Conservation (phyloP, 2,888 invertebrate species). For the Dryobotodes eremita region DNA sequence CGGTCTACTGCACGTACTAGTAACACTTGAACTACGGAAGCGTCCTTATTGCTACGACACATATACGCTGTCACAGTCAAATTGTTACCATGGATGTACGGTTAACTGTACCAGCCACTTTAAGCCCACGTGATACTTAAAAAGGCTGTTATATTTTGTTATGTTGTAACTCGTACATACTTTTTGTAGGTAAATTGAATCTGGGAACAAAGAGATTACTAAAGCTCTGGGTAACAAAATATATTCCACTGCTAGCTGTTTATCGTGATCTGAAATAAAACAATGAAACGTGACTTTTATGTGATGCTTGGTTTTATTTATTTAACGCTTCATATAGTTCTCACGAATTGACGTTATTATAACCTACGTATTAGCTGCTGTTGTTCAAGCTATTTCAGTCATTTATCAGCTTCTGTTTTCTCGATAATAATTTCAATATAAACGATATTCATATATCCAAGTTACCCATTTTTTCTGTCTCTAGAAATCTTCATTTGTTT, state of each 20-base stretch:
- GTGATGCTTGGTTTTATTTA: slow-evolving; percentile 42
- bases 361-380: background rate
- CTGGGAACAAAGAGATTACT: slow-evolving; percentile 35
- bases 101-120: slow-evolving; percentile 3
- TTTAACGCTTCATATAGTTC: slow-evolving; percentile 21
- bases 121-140: background rate
- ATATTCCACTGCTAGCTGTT: slow-evolving; percentile 38
- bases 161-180: slow-evolving; percentile 1
- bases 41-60: background rate
- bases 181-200: slow-evolving; percentile 9
- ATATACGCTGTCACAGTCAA: background rate
- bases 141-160: background rate
- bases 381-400: background rate
- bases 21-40: background rate
- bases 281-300: slow-evolving; percentile 58
- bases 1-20: background rate
- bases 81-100: background rate
- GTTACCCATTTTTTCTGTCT: background rate
- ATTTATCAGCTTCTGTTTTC: background rate
- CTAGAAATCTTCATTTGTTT: background rate
- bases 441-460: background rate
- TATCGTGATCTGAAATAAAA: slow-evolving; percentile 49
- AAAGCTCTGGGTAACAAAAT: slow-evolving; percentile 48
- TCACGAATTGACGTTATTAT: slow-evolving; percentile 7
- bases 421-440: background rate